Percentiles rank a stretch among this genome's conserved stretches.
Evolutionary conservation across 2,797 vertebrate species (phyloP).

Genomic region (Enteromius anoplus): DNA sequence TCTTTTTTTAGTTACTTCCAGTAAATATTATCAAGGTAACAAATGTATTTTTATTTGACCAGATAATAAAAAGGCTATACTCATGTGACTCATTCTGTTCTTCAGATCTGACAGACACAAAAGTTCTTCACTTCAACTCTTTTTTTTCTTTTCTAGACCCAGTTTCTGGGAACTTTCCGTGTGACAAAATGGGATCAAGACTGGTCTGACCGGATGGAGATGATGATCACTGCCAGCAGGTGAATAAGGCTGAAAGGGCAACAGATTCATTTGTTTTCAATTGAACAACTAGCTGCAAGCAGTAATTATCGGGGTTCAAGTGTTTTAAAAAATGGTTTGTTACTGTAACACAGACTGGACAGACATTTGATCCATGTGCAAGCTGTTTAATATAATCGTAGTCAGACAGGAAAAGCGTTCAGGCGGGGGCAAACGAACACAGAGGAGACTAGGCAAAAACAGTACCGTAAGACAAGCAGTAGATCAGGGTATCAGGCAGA

Average conservation of each 20-base stretch:
- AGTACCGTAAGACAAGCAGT: too few species aligned
- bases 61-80: background rate
- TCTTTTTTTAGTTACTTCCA: background rate
- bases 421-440: too few species aligned
- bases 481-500: too few species aligned
- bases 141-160: constrained; percentile 64
- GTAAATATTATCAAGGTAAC: too few species aligned
- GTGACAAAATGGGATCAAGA: constrained; percentile 40
- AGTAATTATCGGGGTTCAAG: too few species aligned
- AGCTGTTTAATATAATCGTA: too few species aligned
- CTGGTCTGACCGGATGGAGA: constrained; percentile 67
- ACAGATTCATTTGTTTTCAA: background rate
- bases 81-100: background rate
- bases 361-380: too few species aligned
- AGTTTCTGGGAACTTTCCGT: constrained; percentile 65
- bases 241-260: constrained; percentile 41
- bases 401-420: too few species aligned
- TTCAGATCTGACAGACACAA: background rate
- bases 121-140: background rate
- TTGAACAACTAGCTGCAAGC: background rate
- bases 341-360: too few species aligned
- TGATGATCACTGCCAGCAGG: constrained; percentile 70
- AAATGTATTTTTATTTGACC: background rate
- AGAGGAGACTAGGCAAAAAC: too few species aligned
- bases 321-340: too few species aligned